These are phyloP conservation scores for Corydoras sp. DNA, from an alignment of 2,113 vertebrate genomes.

Conservation along the genomic window DNA sequence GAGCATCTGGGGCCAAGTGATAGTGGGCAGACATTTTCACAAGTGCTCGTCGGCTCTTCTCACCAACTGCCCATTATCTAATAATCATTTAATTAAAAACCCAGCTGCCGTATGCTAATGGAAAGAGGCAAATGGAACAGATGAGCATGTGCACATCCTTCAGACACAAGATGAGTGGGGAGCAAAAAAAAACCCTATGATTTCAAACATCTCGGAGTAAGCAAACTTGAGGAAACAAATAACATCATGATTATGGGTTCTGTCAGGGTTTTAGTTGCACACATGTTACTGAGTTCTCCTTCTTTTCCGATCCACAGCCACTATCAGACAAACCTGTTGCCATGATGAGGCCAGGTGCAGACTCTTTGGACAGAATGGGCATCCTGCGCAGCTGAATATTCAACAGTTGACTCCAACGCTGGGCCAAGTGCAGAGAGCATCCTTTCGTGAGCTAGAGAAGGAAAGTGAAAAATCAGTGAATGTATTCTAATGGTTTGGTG, in stretches of 20 bases:
- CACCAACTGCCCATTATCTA: conserved; percentile 47
- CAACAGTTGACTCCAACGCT: conserved; percentile 89
- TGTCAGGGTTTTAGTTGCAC: background rate
- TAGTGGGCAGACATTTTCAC: conserved; percentile 37
- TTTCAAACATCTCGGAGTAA: conserved; percentile 25
- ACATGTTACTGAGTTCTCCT: background rate
- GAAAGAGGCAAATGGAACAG: background rate
- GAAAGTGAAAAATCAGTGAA: background rate
- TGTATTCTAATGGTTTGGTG: no score
- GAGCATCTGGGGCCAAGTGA: conserved; percentile 49
- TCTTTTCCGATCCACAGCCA: no score
- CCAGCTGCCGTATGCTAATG: conserved; percentile 6
- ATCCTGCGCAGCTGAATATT: conserved; percentile 90
- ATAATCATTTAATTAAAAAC: conserved; percentile 58
- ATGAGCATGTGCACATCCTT: background rate
- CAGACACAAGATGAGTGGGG: conserved; percentile 32
- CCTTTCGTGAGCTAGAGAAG: conserved; percentile 74
- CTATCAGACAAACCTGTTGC: conserved; percentile 76
- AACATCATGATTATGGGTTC: background rate
- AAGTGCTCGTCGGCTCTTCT: conserved; percentile 13
- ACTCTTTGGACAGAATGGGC: conserved; percentile 94
- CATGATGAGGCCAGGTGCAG: conserved; percentile 87
- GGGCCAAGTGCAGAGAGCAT: conserved; percentile 93
- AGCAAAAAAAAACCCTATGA: conserved; percentile 38
- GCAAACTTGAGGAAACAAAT: conserved; percentile 5